Evolutionary conservation across 2,888 invertebrate genomes (phyloP), one percentile per base, ranked within the genome.

Genomic region (Chymomyza amoena): DNA sequence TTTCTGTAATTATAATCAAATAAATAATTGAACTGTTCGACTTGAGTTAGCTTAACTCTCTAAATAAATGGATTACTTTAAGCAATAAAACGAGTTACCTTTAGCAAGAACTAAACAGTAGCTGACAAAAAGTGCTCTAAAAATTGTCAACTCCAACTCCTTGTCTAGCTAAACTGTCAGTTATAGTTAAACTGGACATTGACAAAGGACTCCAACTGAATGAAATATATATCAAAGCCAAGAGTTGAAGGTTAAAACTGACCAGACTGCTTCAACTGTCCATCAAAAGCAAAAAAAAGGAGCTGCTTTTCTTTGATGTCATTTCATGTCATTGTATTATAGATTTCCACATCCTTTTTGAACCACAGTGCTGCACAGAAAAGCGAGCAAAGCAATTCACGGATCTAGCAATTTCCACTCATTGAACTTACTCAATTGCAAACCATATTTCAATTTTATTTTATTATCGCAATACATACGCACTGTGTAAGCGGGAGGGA

Each of bases 381-480:
- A 65, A 45, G 13, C 59, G 25, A 50, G 20, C 45, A 61, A 61
- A 52, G 54, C 32, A 45, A 39, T 28, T 50, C 52, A 52, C 51
- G 59, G 72, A 84, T 79, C 78, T 75, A 76, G 75, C 78, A 81
- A 80, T 85, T 87, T 87, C 87, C 86, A 84, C 81, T 84, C 83
- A 80, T 76, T 87, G 87, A 80, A 75, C 72, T 85, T 78, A 77
- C 75, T 79, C 87, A 84, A 87, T 86, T 85, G 87, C 81, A 78
- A 82, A 77, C 78, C 78, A 87, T 88, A 85, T 85, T 87, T 87
- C 84, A 87, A 87, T 84, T 84, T 87, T 79, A 84, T 84, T 87
- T 84, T 87, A 87, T 84, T 84, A 84, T 85, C 83, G 72, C 72
- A 75, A 72, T 67, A 72, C 71, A 77, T 59, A 64, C 54, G 57